Evolutionary conservation across 2,888 invertebrate genomes (phyloP), one percentile per base, ranked within the genome.

Genomic region (Platypus cylindrus): DNA sequence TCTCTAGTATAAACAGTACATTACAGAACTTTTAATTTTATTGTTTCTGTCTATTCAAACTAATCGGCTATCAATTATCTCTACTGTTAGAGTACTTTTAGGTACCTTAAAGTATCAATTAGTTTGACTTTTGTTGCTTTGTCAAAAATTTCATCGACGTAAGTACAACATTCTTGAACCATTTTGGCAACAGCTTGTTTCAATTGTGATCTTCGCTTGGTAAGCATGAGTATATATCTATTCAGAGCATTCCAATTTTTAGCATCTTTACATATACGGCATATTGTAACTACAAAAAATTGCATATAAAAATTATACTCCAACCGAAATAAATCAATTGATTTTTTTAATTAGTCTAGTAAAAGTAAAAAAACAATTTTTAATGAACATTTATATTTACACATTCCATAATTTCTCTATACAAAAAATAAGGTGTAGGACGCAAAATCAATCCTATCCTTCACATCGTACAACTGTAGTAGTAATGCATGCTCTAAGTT

Each of bases 111-210:
- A 0, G 97, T 95, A 59, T 97, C 95, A 55, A 99, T 97, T 1
- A 98, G 70, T 57, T 93, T 91, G 28, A 95, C 73, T 66, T 85
- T 86, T 0, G 79, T 78, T 46, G 90, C 90, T 59, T 87, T 84
- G 50, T 84, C 83, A 0, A 91, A 87, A 12, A 87, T 85, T 60
- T 90, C 78, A 50, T 94, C 91, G 1, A 97, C 86, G 55, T 93
- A 95, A 26, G 75, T 77, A 56, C 77, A 90, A 53, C 91, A 93
- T 64, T 95, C 90, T 62, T 94, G 91, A 38, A 97, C 85, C 89
- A 90, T 89, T 72, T 85, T 94, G 0, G 89, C 87, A 2, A 97
- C 93, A 1, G 95, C 91, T 64, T 90, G 84, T 60, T 99, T 99
- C 9, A 98, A 70, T 58, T 98, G 95, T 15, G 94, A 90, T 34